phyloP scores from a whole-genome alignment of 2,888 invertebrate genomes.

The Ochropacha duplaris region DNA sequence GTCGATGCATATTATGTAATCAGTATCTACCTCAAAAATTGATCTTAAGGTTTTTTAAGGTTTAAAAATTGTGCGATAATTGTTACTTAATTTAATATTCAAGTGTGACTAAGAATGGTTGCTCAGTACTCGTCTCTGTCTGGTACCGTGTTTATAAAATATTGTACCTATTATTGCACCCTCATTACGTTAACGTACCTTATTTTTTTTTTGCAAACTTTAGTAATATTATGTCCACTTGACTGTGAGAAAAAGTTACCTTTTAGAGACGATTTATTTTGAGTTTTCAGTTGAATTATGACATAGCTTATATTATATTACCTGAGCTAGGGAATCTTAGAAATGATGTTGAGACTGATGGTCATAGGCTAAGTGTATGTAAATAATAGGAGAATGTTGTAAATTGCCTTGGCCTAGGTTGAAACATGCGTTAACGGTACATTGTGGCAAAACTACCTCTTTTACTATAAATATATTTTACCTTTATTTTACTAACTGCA shows the following conservation, averaged over 20 bases:
- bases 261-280: slow-evolving; percentile 68
- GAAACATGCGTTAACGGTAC: slow-evolving; percentile 65
- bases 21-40: slow-evolving; percentile 79
- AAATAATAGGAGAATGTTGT: slow-evolving; percentile 81
- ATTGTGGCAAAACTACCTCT: slow-evolving; percentile 74
- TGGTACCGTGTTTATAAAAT: slow-evolving; percentile 69
- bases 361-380: slow-evolving; percentile 81
- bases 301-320: slow-evolving; percentile 70
- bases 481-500: slow-evolving; percentile 32
- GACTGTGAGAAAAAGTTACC: slow-evolving; percentile 80
- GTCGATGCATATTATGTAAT: slow-evolving; percentile 75
- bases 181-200: slow-evolving; percentile 58
- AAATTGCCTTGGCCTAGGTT: slow-evolving; percentile 79
- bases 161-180: slow-evolving; percentile 60
- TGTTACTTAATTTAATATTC: slow-evolving; percentile 79
- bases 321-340: slow-evolving; percentile 73
- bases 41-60: slow-evolving; percentile 80
- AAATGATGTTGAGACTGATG: slow-evolving; percentile 79
- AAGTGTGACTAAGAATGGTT: slow-evolving; percentile 74
- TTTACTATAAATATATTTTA: slow-evolving; percentile 43
- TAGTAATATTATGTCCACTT: slow-evolving; percentile 59
- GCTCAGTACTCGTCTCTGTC: slow-evolving; percentile 69
- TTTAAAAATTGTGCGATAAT: slow-evolving; percentile 76
- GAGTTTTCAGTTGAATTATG: slow-evolving; percentile 66
- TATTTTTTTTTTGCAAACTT: slow-evolving; percentile 52